These are phyloP conservation scores for Tortrix viridana DNA, from an alignment of 2,888 invertebrate genomes.

Conservation along the genomic window DNA sequence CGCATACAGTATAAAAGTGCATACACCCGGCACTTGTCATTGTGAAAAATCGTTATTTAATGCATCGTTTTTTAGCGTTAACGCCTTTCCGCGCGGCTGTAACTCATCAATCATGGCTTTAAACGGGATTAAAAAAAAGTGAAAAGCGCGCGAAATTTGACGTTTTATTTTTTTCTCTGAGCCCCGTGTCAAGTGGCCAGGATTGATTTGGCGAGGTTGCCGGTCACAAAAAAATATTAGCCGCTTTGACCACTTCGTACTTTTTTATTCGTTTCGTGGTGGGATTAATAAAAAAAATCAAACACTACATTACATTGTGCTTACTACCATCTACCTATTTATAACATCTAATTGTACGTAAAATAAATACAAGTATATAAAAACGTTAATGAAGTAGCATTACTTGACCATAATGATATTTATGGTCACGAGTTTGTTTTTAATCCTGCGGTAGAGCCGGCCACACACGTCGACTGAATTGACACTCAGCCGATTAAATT, in stretches of 20 bases:
- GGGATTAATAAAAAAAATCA: no score
- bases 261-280: no score
- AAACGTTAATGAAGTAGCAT: not conserved
- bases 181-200: conserved; percentile 23
- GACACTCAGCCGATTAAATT: conserved; percentile 21
- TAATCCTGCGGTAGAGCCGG: conserved; percentile 15
- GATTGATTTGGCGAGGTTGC: conserved; percentile 41
- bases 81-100: conserved; percentile 54
- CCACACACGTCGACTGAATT: conserved; percentile 25
- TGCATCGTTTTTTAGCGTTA: conserved; percentile 61
- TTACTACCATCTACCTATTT: no score
- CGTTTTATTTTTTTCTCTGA: conserved; percentile 36
- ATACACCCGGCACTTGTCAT: conserved; percentile 55
- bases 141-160: conserved; percentile 55
- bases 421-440: conserved; percentile 11
- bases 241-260: not conserved
- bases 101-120: conserved; percentile 62
- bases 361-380: not conserved
- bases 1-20: conserved; percentile 41
- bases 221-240: conserved; percentile 6
- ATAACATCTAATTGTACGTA: no score
- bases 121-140: conserved; percentile 59
- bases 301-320: no score
- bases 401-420: conserved; percentile 9
- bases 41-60: conserved; percentile 74